Evolutionary conservation across 92 coral and sea anemone genomes (phyloP), one percentile per base, ranked within the genome.

Genomic region (Nematostella vectensis): DNA sequence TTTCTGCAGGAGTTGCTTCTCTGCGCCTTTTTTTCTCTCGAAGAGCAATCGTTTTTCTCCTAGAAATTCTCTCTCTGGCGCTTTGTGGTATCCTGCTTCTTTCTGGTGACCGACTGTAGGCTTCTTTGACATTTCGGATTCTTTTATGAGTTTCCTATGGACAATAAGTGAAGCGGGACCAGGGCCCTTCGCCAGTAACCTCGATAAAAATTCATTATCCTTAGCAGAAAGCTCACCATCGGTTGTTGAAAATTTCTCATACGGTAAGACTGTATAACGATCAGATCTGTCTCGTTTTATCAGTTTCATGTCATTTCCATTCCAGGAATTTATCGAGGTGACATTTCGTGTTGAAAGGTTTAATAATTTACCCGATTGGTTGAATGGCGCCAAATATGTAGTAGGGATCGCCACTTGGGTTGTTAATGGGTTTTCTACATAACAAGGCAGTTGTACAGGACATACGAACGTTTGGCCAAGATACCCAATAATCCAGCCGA

Each of bases 401-500:
- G 40, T 33, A 6, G 40, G 6, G 40, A 33, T 33, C 6, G 40
- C 8, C 6, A 6, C 15, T 15, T 6, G 40, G 6, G 40, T 33
- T 33, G 40, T 6, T n/a, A n/a, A n/a, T n/a, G n/a, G n/a, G 15
- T 15, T 33, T 6, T 33, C 15, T 15, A 33, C 50, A 47, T 85
- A 85, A 44, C 95, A 85, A 11, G 88, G 78, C 8, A 58, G 50
- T 26, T 75, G 61, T 27, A 56, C 50, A 17, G 78, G 83, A 40
- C 40, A 67, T 11, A 85, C 84, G 16, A 85, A 67, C 3, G 95
- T 81, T 63, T 85, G 95, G 0, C 95, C 95, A 58, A 65, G 76
- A 69, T 85, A 85, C 15, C 95, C 95, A 18, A 85, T 71, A 27
- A 76, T 56, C 95, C 95, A 85, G 2, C 95, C 95, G 8, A 85